Base-by-base conservation (phyloP, 92 coral and sea anemone genomes). In the Micromussa lordhowensis region DNA sequence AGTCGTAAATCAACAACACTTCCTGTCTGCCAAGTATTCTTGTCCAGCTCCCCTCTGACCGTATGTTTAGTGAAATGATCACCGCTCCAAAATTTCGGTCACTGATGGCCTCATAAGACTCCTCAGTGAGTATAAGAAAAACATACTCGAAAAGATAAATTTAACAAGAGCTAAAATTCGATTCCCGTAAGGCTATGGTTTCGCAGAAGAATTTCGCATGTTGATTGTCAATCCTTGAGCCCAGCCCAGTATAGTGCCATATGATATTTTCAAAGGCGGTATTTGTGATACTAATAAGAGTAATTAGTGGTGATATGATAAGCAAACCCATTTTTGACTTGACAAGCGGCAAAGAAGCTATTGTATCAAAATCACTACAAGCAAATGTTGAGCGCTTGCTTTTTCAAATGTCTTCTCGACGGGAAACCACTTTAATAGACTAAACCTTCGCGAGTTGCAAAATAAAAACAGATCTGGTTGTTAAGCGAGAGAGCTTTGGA, bases 1-100 rank as follows among this genome's bases (percentile, higher is more conserved):
- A 64, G 63, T 91, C 89, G 83, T 89, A 89, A 92, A 89, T 92
- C 95, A 89, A 73, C 95, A 92, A 86, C 68, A 77, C 86, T 92
- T 92, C 91, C 95, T 86, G 59, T 29, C 76, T 88, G 88, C 64
- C 66, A 86, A 63, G 77, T 66, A 68, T 49, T 44, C 89, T 64
- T 78, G 40, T 26, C 82, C 49, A 85, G 88, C 88, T 64, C 28
- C 34, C 36, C 35, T 5, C 64, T 9, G 81, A 44, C 82, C 89
- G 59, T 86, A 86, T 86, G 89, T 86, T 77, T 17, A 19, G 68
- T 49, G 77, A 64, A 64, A 22, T 32, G 40, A 86, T 59, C 16
- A 66, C 51, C 82, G 75, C 28, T 11, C 0, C 9, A 76, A 61
- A 64, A 77, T 48, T 1, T 49, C 22, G 16, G 7, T 9, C 17